Conservation (phyloP, 2,797 vertebrate species). For the Acanthornis magna region DNA sequence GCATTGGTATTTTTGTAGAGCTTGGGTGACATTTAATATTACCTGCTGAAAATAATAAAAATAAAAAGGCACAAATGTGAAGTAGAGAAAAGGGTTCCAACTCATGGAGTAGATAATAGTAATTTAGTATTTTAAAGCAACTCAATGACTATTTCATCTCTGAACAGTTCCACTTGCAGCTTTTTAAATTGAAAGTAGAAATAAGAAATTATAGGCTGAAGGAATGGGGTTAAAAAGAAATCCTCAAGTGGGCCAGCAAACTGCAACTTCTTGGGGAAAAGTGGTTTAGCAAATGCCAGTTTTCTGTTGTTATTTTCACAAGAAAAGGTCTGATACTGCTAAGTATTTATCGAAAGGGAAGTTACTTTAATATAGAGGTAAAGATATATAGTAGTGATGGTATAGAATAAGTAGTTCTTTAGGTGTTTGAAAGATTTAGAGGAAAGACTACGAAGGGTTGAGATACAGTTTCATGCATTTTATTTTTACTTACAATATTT, state of each 20-base stretch:
- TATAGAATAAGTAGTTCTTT: background rate
- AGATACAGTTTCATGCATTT: background rate
- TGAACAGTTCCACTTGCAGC: conserved; percentile 2
- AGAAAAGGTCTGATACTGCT: background rate
- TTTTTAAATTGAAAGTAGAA: conserved; percentile 25
- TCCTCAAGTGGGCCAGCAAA: background rate
- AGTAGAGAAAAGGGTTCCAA: background rate
- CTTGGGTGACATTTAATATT: conserved; percentile 50
- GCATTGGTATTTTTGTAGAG: conserved; percentile 33
- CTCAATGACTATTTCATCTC: conserved; percentile 13
- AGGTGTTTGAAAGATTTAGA: background rate
- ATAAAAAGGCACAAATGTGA: background rate
- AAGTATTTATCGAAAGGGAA: background rate
- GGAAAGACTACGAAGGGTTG: background rate
- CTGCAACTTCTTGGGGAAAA: background rate
- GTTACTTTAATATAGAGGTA: background rate
- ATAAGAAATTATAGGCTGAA: conserved; percentile 45
- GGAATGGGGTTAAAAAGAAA: conserved; percentile 40
- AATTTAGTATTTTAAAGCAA: conserved; percentile 41
- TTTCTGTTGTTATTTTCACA: background rate
- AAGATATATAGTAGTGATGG: background rate
- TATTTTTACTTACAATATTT: background rate
- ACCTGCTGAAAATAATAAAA: conserved; percentile 41
- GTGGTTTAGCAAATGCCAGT: background rate
- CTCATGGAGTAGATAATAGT: conserved; percentile 9